Conservation (phyloP, 2,113 vertebrate genomes). For the Hippocampus barbouri region DNA sequence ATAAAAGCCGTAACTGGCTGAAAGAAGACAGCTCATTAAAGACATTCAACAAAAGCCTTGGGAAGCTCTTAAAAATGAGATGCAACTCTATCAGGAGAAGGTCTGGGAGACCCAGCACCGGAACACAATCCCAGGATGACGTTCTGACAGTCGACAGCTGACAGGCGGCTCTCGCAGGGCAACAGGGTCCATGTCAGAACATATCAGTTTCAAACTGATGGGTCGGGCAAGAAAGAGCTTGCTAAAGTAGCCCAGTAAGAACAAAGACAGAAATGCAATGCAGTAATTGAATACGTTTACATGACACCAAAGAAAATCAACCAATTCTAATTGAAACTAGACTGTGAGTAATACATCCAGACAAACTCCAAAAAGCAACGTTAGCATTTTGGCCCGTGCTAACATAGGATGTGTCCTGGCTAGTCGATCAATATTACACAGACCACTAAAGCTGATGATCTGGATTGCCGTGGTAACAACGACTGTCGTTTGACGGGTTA, state of each 20-base stretch:
- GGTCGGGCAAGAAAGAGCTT: not conserved
- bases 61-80: conserved; percentile 6
- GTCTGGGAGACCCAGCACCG: conserved; percentile 5
- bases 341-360: not conserved
- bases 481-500: no score
- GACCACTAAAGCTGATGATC: no score
- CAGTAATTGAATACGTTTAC: not conserved
- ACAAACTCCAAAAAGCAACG: no score
- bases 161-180: conserved; percentile 9
- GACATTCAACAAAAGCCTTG: not conserved
- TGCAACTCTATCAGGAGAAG: conserved; percentile 3
- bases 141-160: conserved; percentile 11
- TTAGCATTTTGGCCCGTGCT: no score
- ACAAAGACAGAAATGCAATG: not conserved
- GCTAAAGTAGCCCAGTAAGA: conserved; percentile 1
- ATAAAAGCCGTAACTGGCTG: not conserved
- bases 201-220: conserved; percentile 8
- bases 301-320: not conserved
- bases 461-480: no score
- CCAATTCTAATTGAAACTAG: not conserved
- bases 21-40: conserved; percentile 1
- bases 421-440: no score
- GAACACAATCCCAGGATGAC: not conserved
- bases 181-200: conserved; percentile 6
- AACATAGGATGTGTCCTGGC: no score